These are phyloP conservation scores for Onchidella celtica DNA, from an alignment of 2,888 invertebrate genomes.

Conservation along the genomic window DNA sequence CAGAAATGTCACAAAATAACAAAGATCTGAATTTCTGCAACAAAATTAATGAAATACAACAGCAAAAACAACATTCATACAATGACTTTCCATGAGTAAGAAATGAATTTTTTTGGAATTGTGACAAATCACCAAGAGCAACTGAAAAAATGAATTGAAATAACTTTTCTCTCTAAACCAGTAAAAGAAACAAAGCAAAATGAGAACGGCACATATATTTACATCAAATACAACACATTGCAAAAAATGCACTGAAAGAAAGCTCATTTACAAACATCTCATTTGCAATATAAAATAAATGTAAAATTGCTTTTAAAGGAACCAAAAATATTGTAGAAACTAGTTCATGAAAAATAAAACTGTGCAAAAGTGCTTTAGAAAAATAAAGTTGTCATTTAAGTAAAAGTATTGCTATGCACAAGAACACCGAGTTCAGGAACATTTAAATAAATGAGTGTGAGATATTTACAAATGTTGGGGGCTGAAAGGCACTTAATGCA, in stretches of 20 bases:
- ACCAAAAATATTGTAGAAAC: slow-evolving; percentile 3
- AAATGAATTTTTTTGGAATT: neutral
- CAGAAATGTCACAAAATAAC: too few species aligned
- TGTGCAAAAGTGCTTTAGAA: neutral
- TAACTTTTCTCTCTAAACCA: too few species aligned
- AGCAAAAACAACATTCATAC: too few species aligned
- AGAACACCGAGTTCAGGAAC: slow-evolving; percentile 24
- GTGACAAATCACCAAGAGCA: neutral
- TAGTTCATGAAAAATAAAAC: neutral
- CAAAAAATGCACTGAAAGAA: neutral
- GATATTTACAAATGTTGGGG: slow-evolving; percentile 19
- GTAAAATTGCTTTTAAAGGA: too few species aligned
- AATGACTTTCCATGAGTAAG: too few species aligned
- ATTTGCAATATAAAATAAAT: too few species aligned
- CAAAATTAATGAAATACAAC: too few species aligned
- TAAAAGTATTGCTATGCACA: neutral
- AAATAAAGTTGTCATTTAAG: neutral
- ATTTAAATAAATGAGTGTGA: slow-evolving; percentile 7
- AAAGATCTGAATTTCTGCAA: too few species aligned
- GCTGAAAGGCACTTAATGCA: slow-evolving; percentile 33
- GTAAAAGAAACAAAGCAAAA: too few species aligned
- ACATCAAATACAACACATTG: too few species aligned
- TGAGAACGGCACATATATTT: too few species aligned
- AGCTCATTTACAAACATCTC: neutral
- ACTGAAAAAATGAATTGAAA: too few species aligned